These are phyloP conservation scores for Heterodera carotae DNA, from an alignment of 1,140 invertebrate species.

Conservation along the genomic window DNA sequence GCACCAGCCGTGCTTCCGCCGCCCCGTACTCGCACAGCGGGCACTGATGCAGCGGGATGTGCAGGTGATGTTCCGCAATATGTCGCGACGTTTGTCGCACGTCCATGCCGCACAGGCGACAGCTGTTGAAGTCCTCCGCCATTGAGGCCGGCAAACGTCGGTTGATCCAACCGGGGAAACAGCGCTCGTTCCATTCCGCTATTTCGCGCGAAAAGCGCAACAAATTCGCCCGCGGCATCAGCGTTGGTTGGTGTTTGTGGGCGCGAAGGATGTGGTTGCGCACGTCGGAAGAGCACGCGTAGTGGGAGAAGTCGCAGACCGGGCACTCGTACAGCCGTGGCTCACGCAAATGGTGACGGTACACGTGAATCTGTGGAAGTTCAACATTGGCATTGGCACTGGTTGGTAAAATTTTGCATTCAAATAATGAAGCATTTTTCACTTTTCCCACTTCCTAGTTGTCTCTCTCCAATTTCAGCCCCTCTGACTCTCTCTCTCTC, in stretches of 20 bases:
- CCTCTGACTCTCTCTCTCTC: background rate
- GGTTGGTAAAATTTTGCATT: too few species aligned
- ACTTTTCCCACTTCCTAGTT: too few species aligned
- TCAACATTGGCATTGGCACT: too few species aligned
- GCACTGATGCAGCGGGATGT: constrained; percentile 56
- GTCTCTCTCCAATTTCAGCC: too few species aligned
- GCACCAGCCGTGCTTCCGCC: constrained; percentile 53
- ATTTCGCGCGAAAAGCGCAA: constrained; percentile 48
- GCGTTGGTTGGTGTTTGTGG: constrained; percentile 48
- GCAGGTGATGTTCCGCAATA: constrained; percentile 53
- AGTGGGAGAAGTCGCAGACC: constrained; percentile 55
- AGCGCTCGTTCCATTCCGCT: constrained; percentile 58
- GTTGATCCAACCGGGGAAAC: constrained; percentile 60
- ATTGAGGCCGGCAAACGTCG: constrained; percentile 47
- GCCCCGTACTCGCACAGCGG: constrained; percentile 60
- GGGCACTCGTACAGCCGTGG: constrained; percentile 55
- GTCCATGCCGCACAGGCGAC: constrained; percentile 54
- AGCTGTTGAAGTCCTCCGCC: constrained; percentile 56
- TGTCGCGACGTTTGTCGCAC: constrained; percentile 56
- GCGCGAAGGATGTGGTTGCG: constrained; percentile 49
- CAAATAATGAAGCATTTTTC: too few species aligned
- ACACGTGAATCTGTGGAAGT: constrained; percentile 58
- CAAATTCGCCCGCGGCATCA: constrained; percentile 50
- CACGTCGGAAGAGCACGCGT: constrained; percentile 49
- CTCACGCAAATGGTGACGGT: constrained; percentile 56